These are phyloP conservation scores for Cydia amplana DNA, from an alignment of 1,140 invertebrate genomes.

Conservation along the genomic window DNA sequence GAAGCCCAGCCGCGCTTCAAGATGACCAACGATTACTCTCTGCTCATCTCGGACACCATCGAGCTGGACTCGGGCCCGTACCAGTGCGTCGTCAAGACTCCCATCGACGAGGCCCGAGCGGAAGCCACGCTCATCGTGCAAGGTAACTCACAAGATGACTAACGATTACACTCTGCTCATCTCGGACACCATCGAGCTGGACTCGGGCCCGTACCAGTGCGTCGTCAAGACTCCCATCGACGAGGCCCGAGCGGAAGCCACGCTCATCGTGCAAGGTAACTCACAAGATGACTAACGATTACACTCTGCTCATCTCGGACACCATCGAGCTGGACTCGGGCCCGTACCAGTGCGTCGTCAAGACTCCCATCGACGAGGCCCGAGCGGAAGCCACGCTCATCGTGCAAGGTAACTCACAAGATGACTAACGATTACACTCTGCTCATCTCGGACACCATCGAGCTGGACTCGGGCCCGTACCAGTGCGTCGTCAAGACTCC, in stretches of 20 bases:
- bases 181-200: conserved; percentile 94
- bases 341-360: conserved; percentile 96
- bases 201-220: conserved; percentile 98
- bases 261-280: conserved; percentile 93
- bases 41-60: conserved; percentile 95
- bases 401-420: conserved; percentile 86
- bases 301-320: conserved; percentile 95
- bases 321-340: conserved; percentile 97
- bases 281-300: conserved; percentile 88
- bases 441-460: conserved; percentile 95
- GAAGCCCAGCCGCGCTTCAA: conserved; percentile 91
- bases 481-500: conserved; percentile 95
- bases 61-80: conserved; percentile 97
- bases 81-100: conserved; percentile 96
- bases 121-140: conserved; percentile 95
- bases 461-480: conserved; percentile 76
- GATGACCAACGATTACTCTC: conserved; percentile 92
- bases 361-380: conserved; percentile 92
- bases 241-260: conserved; percentile 89
- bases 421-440: conserved; percentile 81
- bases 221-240: conserved; percentile 95
- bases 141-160: conserved; percentile 72
- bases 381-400: conserved; percentile 91
- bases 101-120: conserved; percentile 90
- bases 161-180: too few relatives aligned